Evolutionary conservation across 2,797 vertebrate species (phyloP), one percentile per base, ranked within the genome.

Genomic region (Parauchenoglanis ngamensis): DNA sequence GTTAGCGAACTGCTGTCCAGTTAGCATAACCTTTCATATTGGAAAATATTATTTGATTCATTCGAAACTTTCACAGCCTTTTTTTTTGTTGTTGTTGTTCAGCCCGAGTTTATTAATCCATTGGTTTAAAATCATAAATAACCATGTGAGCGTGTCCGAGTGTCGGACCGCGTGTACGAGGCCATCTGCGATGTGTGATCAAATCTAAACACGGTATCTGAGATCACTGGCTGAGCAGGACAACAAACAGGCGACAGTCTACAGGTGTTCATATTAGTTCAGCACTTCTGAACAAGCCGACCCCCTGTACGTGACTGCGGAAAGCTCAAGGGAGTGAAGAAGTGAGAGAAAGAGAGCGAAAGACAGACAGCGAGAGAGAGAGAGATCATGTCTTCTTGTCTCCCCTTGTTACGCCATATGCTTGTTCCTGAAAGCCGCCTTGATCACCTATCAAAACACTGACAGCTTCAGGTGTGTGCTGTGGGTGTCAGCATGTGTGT

Each of bases 121-220:
- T 63, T 87, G 86, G 89, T 91, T 92, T 92, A 23, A 92, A 91
- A 92, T 84, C 13, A 85, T 90, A 87, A 91, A 92, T 91, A 91
- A 91, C 84, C 72, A 87, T 79, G 89, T 23, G n/a, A 87, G 46
- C 84, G 3, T 89, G 81, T 86, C 73, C 57, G 44, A 73, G 44
- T 46, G 82, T 87, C 63, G 49, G 52, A 28, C 70, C 54, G 67
- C 54, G 13, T 72, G 83, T 75, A 78, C 17, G 54, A 72, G 76
- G 56, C 76, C 83, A 88, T 88, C 83, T 88, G 87, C 54, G n/a
- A 61, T 21, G 40, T 61, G 54, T 40, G 65, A 88, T 85, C 82
- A 61, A 82, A 85, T 72, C 83, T 40, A 85, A 88, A 88, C 87
- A 88, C 83, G 44, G 21, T 40, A 52, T 70, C 77, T 56, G 76